phyloP scores from a whole-genome alignment of 2,888 invertebrate genomes.

The Mythimna pallens region DNA sequence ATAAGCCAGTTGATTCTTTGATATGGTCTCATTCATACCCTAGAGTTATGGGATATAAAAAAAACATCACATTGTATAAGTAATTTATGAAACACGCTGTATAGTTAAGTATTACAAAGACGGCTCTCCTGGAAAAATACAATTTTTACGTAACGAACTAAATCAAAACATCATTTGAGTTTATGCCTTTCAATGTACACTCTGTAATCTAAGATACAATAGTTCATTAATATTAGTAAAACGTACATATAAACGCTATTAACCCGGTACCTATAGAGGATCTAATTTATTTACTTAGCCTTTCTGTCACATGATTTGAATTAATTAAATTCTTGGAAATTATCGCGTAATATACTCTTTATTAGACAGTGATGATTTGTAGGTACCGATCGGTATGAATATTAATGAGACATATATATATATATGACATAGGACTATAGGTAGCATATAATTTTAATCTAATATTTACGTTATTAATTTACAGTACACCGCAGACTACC shows the following conservation, averaged over 20 bases:
- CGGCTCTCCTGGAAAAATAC: no score
- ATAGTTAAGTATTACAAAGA: no score
- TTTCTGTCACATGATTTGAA: constrained; percentile 30
- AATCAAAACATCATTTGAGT: background rate
- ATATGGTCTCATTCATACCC: no score
- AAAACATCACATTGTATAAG: no score
- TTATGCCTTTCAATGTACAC: background rate
- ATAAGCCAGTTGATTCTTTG: no score
- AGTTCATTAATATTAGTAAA: background rate
- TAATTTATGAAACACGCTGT: no score
- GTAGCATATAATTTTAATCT: no score
- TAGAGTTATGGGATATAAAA: no score
- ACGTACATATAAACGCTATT: background rate
- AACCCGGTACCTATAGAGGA: background rate
- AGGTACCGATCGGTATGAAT: background rate
- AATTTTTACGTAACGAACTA: background rate
- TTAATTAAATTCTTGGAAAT: constrained; percentile 26
- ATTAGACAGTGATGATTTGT: constrained; percentile 1
- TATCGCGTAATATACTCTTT: constrained; percentile 17
- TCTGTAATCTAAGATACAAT: background rate
- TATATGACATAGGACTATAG: background rate
- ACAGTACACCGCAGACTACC: no score
- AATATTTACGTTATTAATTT: no score
- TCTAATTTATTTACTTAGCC: constrained; percentile 30
- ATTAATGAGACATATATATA: constrained; percentile 8